These are phyloP conservation scores for Zaprionus lachaisei DNA, from an alignment of 1,140 invertebrate species.

Conservation along the genomic window DNA sequence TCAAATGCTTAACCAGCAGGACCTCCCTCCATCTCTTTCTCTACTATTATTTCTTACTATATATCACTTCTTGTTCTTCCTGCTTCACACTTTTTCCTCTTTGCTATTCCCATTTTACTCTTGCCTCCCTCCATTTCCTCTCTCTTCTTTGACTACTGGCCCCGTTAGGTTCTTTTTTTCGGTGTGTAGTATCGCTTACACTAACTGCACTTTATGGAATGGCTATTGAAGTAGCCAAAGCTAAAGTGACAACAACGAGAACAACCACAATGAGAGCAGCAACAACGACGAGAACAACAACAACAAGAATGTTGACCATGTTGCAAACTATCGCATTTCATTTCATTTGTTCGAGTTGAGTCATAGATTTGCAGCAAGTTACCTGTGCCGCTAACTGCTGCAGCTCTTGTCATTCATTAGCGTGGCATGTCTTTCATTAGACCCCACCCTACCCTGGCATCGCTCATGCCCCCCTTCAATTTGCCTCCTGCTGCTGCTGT, in stretches of 20 bases:
- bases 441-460: background rate
- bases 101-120: background rate
- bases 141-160: conserved; percentile 15
- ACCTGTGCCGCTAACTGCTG: conserved; percentile 23
- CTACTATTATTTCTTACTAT: no score
- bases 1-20: no score
- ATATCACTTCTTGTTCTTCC: no score
- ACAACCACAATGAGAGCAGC: background rate
- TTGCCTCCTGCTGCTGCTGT: no score
- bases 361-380: conserved; percentile 67
- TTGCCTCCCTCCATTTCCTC: background rate
- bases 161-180: conserved; percentile 41
- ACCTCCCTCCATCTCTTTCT: no score
- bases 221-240: conserved; percentile 27
- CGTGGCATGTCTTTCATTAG: conserved; percentile 70
- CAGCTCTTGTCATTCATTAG: conserved; percentile 67
- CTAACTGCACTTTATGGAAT: conserved; percentile 50
- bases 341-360: conserved; percentile 61
- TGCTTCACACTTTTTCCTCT: background rate
- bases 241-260: conserved; percentile 1
- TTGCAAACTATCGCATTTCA: conserved; percentile 68
- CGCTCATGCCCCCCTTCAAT: background rate
- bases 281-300: background rate
- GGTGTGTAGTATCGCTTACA: conserved; percentile 38
- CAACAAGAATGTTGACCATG: conserved; percentile 24